phyloP scores from a whole-genome alignment of 1,140 invertebrate species.

The Anadara kagoshimensis region DNA sequence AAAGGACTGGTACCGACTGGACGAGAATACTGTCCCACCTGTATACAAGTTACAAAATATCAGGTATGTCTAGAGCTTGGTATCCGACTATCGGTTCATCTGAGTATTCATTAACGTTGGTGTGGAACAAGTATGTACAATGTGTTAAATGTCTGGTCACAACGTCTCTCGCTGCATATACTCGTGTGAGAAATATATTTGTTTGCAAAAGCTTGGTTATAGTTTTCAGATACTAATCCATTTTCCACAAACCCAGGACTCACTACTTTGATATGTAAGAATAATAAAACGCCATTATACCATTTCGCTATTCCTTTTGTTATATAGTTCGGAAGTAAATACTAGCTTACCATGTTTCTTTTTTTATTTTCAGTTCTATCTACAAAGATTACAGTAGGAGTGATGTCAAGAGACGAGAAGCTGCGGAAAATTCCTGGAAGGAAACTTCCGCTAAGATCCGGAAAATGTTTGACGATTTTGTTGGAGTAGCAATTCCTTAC shows the following conservation, averaged over 20 bases:
- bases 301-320: no score
- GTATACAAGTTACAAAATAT: slow-evolving; percentile 84
- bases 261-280: no score
- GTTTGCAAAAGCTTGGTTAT: no score
- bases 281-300: no score
- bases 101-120: not conserved
- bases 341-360: no score
- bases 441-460: slow-evolving; percentile 78
- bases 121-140: not conserved
- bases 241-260: no score
- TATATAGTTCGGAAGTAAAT: no score
- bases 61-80: slow-evolving; percentile 54
- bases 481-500: slow-evolving; percentile 74
- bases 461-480: slow-evolving; percentile 80
- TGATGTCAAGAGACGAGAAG: slow-evolving; percentile 52
- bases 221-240: no score
- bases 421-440: slow-evolving; percentile 51
- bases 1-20: slow-evolving; percentile 82
- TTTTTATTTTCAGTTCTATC: slow-evolving; percentile 75
- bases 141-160: no score
- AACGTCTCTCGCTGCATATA: no score
- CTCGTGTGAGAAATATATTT: no score
- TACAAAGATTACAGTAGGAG: slow-evolving; percentile 61
- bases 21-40: slow-evolving; percentile 81
- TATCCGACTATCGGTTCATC: no score